phyloP scores from a whole-genome alignment of 2,888 invertebrate species.

The Temnothorax ravouxi region DNA sequence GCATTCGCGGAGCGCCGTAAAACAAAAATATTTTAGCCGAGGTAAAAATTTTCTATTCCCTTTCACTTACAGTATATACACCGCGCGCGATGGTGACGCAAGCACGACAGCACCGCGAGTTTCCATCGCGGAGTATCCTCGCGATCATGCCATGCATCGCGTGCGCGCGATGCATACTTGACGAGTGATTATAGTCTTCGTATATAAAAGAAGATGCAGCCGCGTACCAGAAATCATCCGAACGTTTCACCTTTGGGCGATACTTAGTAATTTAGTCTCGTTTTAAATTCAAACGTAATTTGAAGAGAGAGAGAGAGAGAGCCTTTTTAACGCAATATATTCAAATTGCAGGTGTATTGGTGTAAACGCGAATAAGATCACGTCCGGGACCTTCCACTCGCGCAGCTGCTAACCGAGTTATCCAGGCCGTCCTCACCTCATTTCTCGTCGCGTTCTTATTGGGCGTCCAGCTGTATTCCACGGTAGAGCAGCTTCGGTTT shows the following conservation, averaged over 20 bases:
- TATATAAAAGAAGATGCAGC: neutral
- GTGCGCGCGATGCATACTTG: slow-evolving; percentile 59
- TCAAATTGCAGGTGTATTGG: slow-evolving; percentile 13
- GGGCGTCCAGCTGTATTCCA: neutral
- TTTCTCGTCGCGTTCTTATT: slow-evolving; percentile 21
- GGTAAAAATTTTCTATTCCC: slow-evolving; percentile 72
- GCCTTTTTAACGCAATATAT: neutral
- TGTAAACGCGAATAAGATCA: slow-evolving; percentile 28
- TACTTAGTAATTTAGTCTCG: slow-evolving; percentile 7
- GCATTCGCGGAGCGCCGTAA: slow-evolving; percentile 15
- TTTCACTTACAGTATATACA: slow-evolving; percentile 67
- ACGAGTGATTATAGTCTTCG: slow-evolving; percentile 38
- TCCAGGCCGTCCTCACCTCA: slow-evolving; percentile 44
- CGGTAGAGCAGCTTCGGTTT: slow-evolving; percentile 33
- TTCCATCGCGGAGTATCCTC: slow-evolving; percentile 69
- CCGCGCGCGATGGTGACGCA: slow-evolving; percentile 65
- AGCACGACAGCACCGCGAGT: slow-evolving; percentile 62
- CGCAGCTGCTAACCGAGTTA: slow-evolving; percentile 46
- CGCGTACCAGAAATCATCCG: neutral
- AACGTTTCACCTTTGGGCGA: neutral
- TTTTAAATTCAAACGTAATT: neutral
- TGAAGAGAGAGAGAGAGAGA: neutral
- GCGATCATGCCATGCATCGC: slow-evolving; percentile 63
- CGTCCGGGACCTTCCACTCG: slow-evolving; percentile 30
- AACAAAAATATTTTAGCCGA: slow-evolving; percentile 27